These are phyloP conservation scores for Carcina quercana DNA, from an alignment of 2,888 invertebrate genomes.

Conservation along the genomic window DNA sequence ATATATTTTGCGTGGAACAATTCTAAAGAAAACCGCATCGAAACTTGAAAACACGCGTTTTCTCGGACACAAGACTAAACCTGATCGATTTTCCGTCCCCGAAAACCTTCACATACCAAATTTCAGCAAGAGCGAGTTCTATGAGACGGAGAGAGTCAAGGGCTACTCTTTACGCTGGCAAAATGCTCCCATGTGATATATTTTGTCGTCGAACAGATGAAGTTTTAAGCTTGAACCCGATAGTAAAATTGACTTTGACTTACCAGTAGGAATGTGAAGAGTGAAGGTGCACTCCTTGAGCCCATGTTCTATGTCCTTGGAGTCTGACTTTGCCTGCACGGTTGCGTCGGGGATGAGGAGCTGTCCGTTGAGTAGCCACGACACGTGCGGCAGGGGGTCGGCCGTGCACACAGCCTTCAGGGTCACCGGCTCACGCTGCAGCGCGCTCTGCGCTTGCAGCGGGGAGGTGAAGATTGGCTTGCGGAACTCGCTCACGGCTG, in stretches of 20 bases:
- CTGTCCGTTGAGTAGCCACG: slow-evolving; percentile 86
- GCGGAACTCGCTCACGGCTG: slow-evolving; percentile 85
- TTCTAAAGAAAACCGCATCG: too few species aligned
- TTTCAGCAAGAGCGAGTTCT: too few species aligned
- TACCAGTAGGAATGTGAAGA: slow-evolving; percentile 83
- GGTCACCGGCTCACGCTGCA: slow-evolving; percentile 79
- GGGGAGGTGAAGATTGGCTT: slow-evolving; percentile 83
- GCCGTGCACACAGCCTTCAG: slow-evolving; percentile 86
- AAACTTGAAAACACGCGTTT: too few species aligned
- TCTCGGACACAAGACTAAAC: too few species aligned
- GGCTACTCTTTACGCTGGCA: too few species aligned
- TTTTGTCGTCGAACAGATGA: not conserved
- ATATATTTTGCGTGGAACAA: too few species aligned
- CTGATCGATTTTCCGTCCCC: too few species aligned
- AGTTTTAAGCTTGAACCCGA: not conserved
- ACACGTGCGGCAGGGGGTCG: slow-evolving; percentile 91
- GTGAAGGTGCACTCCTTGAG: slow-evolving; percentile 88
- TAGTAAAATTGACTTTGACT: slow-evolving; percentile 9
- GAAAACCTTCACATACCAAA: too few species aligned
- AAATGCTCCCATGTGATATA: too few species aligned
- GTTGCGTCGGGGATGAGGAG: slow-evolving; percentile 79
- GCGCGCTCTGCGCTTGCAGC: slow-evolving; percentile 79
- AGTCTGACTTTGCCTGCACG: slow-evolving; percentile 76
- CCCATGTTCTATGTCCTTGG: slow-evolving; percentile 81
- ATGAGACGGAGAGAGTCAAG: too few species aligned